Evolutionary conservation across 1,140 invertebrate genomes (phyloP).

Genomic region (Polypedilum pembai): DNA sequence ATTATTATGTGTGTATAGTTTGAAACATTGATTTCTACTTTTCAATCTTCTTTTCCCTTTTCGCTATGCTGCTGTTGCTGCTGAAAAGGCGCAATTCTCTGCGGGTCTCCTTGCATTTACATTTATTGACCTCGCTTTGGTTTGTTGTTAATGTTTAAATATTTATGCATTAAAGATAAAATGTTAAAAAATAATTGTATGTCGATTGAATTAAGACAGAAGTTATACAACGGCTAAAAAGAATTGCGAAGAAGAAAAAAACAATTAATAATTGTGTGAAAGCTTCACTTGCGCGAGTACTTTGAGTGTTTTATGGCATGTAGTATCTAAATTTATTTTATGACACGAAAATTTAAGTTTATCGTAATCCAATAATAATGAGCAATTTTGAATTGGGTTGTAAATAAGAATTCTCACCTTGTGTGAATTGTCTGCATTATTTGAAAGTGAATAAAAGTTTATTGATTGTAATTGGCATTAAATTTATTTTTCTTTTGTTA

Average conservation of each 20-base stretch:
- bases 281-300: not conserved
- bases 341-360: not conserved
- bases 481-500: no score
- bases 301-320: not conserved
- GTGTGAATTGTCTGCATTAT: no score
- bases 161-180: not conserved
- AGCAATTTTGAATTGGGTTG: constrained; percentile 1
- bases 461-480: no score
- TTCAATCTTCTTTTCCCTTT: not conserved
- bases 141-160: not conserved
- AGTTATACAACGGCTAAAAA: not conserved
- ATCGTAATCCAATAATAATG: constrained; percentile 18
- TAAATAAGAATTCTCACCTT: not conserved
- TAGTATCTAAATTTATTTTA: constrained; percentile 1
- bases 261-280: constrained; percentile 9
- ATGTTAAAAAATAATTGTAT: constrained; percentile 14
- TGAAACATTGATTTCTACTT: constrained; percentile 6
- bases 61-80: not conserved
- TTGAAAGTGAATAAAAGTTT: no score
- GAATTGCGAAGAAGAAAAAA: not conserved
- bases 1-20: not conserved
- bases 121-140: constrained; percentile 16
- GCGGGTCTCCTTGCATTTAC: not conserved
- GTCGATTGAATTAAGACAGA: constrained; percentile 12
- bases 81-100: not conserved